Evolutionary conservation across 2,888 invertebrate genomes (phyloP), one percentile per base, ranked within the genome.

Genomic region (Chloromyia formosa): DNA sequence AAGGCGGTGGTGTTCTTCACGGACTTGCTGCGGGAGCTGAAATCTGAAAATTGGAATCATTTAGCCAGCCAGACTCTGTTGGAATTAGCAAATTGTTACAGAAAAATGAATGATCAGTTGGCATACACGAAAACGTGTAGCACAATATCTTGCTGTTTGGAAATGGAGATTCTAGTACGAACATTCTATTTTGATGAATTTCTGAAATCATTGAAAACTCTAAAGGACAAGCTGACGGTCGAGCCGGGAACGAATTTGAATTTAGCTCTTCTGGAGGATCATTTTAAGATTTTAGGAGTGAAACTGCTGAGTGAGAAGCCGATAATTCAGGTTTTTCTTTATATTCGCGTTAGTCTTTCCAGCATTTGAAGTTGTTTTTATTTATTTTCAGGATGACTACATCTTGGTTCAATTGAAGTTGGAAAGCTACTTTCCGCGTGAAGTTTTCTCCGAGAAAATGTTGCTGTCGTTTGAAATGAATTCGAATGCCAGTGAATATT

Each of bases 1-100:
- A 96, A 96, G 84, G 94, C 97, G 0, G 93, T 95, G 3, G 93
- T 93, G 0, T 97, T 97, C 84, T 88, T 97, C 1, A 90, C 91
- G 69, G 97, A 97, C 82, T 92, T 95, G 0, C 86, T 97, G 27
- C 90, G 94, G 72, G 95, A 94, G 3, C 94, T 95, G 80, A 92
- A 92, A 81, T 91, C 93, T 74, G 97, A 97, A 82, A 93, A 93
- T 20, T 98, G 98, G 97, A 87, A 88, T 74, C 89, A 91, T 73
- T 87, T 97, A 49, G 94, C 93, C 0, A 93, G 93, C 0, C 93
- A 94, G 82, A 95, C 94, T 0, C 89, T 94, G 77, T 85, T 95
- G 0, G 93, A 96, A 80, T 85, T 97, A 53, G 94, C 95, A 0
- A 90, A 92, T 62, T 96, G 96, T 78, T 94, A 95, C 80, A 90